Percentiles rank a stretch among this genome's conserved stretches.
phyloP scores from a whole-genome alignment of 2,888 invertebrate genomes.

The Conus canariensis region DNA sequence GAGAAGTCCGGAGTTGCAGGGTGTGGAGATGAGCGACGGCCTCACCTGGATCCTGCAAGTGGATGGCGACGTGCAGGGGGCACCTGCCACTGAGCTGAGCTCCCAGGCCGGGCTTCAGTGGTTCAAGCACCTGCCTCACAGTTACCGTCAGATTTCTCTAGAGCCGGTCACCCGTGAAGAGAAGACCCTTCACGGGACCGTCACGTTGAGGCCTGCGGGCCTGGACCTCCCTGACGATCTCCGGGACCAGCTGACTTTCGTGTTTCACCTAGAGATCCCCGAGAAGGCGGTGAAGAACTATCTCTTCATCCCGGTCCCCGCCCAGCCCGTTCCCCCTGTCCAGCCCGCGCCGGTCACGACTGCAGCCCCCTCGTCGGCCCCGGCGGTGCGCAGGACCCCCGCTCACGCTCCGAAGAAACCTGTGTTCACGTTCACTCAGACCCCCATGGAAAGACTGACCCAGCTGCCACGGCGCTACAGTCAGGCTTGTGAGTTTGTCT shows the following conservation, averaged over 20 bases:
- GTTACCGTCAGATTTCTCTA: conserved; percentile 69
- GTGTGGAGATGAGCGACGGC: neutral
- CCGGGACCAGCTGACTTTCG: conserved; percentile 54
- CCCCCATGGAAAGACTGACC: conserved; percentile 1
- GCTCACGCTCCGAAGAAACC: neutral
- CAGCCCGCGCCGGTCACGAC: neutral
- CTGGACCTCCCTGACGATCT: conserved; percentile 53
- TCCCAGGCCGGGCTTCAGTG: conserved; percentile 54
- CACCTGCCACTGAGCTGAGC: neutral
- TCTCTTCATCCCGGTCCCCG: conserved; percentile 23
- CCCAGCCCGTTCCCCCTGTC: neutral
- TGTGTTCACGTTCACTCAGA: neutral
- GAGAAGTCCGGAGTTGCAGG: neutral
- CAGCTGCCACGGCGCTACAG: neutral
- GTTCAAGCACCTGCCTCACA: conserved; percentile 68
- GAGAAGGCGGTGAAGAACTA: conserved; percentile 66
- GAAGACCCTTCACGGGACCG: conserved; percentile 59
- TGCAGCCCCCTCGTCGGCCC: neutral
- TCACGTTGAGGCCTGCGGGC: conserved; percentile 62
- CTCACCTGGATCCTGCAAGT: neutral
- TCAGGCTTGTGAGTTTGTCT: neutral
- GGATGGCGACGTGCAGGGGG: too few relatives aligned
- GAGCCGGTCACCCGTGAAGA: conserved; percentile 68
- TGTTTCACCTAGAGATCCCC: conserved; percentile 66
- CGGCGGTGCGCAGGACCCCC: neutral